Percentiles rank a stretch among this genome's conserved stretches.
Conservation (phyloP, 2,888 invertebrate genomes). For the Hirtodrosophila histrioides region DNA sequence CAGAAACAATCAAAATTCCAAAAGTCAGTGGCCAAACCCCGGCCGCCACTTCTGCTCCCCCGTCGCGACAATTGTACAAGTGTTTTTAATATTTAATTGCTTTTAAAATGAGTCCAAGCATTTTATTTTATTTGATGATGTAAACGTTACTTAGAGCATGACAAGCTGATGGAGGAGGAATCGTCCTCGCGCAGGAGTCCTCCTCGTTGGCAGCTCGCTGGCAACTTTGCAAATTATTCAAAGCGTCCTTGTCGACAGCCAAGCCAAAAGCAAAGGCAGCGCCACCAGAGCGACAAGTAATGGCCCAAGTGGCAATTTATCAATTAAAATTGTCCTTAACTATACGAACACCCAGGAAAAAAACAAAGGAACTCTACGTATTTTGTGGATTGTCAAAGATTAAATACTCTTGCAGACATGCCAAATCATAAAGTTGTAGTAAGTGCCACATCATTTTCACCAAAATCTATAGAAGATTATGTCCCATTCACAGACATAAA, state of each 20-base stretch:
- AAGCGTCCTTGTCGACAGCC: conserved; percentile 54
- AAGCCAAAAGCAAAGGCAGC: conserved; percentile 3
- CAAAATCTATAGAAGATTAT: too few species aligned
- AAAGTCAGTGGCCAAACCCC: conserved; percentile 56
- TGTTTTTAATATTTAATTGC: conserved; percentile 81
- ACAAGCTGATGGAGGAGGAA: conserved; percentile 19
- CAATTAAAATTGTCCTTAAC: conserved; percentile 80
- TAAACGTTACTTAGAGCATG: conserved; percentile 74
- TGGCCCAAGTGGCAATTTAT: conserved; percentile 80
- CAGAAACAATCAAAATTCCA: conserved; percentile 79
- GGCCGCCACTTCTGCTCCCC: neutral
- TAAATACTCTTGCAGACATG: conserved; percentile 11
- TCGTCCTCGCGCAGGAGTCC: neutral
- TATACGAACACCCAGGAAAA: conserved; percentile 55
- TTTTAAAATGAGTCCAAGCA: conserved; percentile 79
- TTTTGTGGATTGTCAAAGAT: neutral
- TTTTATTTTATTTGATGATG: conserved; percentile 79
- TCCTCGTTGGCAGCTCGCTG: conserved; percentile 39
- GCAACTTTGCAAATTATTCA: conserved; percentile 76
- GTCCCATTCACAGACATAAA: too few species aligned
- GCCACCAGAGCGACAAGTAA: conserved; percentile 62
- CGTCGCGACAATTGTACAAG: conserved; percentile 66
- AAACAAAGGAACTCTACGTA: conserved; percentile 8
- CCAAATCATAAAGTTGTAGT: too few species aligned
- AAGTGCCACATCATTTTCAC: too few species aligned